Evolutionary conservation across 1,140 invertebrate genomes (phyloP).

Genomic region (Rhyacophila brunnea): DNA sequence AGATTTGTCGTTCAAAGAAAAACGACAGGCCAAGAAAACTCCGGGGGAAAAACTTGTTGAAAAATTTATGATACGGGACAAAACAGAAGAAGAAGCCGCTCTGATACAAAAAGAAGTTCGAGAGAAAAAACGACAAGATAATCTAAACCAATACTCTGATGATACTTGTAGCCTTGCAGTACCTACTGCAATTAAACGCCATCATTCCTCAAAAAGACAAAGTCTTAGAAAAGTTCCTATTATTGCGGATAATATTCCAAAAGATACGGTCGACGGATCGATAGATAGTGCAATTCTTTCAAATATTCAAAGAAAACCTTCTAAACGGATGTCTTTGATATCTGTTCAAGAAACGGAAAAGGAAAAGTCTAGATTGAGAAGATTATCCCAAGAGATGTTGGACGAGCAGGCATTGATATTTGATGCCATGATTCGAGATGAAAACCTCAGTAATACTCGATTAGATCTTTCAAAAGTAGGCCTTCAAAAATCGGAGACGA

Average conservation of each 20-base stretch:
- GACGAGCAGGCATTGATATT: constrained; percentile 54
- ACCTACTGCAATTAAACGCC: constrained; percentile 29
- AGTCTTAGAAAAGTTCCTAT: constrained; percentile 36
- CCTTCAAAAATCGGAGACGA: constrained; percentile 20
- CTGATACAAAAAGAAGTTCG: constrained; percentile 31
- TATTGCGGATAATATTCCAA: constrained; percentile 40
- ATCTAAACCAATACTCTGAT: constrained; percentile 14
- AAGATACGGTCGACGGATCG: neutral
- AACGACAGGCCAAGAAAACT: constrained; percentile 58
- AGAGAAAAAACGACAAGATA: constrained; percentile 23
- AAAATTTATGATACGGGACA: constrained; percentile 71
- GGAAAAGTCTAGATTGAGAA: constrained; percentile 15
- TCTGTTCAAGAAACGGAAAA: constrained; percentile 5
- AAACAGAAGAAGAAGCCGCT: constrained; percentile 46
- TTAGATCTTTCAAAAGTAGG: constrained; percentile 54
- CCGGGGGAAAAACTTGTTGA: constrained; percentile 72
- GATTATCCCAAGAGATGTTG: constrained; percentile 32
- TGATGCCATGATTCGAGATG: constrained; percentile 52
- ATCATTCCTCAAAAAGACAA: constrained; percentile 25
- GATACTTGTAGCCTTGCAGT: constrained; percentile 8
- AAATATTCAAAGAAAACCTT: constrained; percentile 10
- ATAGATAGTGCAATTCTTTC: neutral
- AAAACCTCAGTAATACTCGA: constrained; percentile 51
- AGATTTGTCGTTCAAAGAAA: constrained; percentile 51
- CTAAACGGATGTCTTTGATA: constrained; percentile 13